Evolutionary conservation across 2,888 invertebrate species (phyloP), one percentile per base, ranked within the genome.

Genomic region (Volucella zonaria): DNA sequence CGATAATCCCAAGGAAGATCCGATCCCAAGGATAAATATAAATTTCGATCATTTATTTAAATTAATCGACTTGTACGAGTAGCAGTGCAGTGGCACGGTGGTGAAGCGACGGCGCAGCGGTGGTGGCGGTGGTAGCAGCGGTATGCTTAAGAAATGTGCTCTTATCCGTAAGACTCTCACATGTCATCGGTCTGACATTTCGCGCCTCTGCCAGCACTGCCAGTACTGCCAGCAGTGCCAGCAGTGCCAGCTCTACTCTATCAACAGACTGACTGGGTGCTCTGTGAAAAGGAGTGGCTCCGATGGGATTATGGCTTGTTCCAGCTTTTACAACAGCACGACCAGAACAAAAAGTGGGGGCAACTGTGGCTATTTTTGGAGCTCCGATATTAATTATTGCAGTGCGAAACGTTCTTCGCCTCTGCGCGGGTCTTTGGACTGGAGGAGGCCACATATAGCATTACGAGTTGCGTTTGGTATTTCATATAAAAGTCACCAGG

Each of bases 11-110:
- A 75, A 54, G 71, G 71, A 76, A 31, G 31, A 31, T 31, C 31
- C 31, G 85, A 85, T 85, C 76, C 80, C 66, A 70, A 76, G 85
- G 79, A 83, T 83, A 81, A 77, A 86, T 77, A 74, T 80, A 81
- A 82, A 82, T 76, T 86, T 78, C 74, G 77, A 86, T 86, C 86
- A 82, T 78, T 86, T 86, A 86, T 86, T 82, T 78, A 78, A 78
- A 82, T 78, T 73, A 82, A 78, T 82, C 85, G 86, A 86, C 86
- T 78, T 59, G 59, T 68, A 23, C 18, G 18, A 23, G 18, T 23
- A 62, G 67, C 76, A 59, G 49, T 54, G 56, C 18, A 18, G 18
- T 1, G 18, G 18, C 18, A 18, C 18, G 18, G 18, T 1, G 18
- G 18, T 18, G 18, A 1, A 1, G 18, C 18, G 1, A n/a, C n/a